phyloP scores from a whole-genome alignment of 2,888 invertebrate species.

The Heteropelma amictum region DNA sequence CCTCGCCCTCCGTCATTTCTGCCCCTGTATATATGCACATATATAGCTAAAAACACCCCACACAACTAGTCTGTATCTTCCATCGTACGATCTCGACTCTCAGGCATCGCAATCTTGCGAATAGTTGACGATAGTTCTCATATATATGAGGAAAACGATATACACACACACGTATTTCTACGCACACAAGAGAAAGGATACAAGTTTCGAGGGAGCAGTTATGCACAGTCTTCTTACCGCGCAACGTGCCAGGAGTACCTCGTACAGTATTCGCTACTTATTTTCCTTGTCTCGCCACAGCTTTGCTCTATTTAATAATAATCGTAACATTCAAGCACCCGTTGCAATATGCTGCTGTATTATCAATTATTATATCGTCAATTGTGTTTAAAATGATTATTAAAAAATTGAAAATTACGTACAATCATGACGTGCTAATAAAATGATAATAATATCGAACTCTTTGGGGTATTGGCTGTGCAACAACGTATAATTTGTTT shows the following conservation, averaged over 20 bases:
- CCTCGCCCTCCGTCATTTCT: slow-evolving; percentile 19
- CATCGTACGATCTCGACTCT: slow-evolving; percentile 53
- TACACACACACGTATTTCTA: background rate
- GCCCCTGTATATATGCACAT: background rate
- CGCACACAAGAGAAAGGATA: slow-evolving; percentile 23
- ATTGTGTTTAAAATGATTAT: no score
- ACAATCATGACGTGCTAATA: no score
- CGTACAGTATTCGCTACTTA: slow-evolving; percentile 19
- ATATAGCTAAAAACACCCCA: slow-evolving; percentile 21
- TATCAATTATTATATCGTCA: no score
- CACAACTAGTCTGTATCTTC: slow-evolving; percentile 22
- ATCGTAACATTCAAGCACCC: no score
- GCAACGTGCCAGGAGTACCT: slow-evolving; percentile 54
- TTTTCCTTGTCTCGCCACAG: no score
- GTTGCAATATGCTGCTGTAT: no score
- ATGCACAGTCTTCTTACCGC: slow-evolving; percentile 54
- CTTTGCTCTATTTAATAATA: no score
- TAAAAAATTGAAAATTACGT: no score
- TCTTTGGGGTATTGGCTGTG: no score
- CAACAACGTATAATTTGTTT: no score
- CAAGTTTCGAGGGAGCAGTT: slow-evolving; percentile 52
- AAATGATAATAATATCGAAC: no score
- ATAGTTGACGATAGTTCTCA: slow-evolving; percentile 62
- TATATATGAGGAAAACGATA: background rate
- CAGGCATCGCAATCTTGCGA: slow-evolving; percentile 60